These are phyloP conservation scores for Notechis scutatus DNA, from an alignment of 2,113 vertebrate genomes.

Conservation along the genomic window DNA sequence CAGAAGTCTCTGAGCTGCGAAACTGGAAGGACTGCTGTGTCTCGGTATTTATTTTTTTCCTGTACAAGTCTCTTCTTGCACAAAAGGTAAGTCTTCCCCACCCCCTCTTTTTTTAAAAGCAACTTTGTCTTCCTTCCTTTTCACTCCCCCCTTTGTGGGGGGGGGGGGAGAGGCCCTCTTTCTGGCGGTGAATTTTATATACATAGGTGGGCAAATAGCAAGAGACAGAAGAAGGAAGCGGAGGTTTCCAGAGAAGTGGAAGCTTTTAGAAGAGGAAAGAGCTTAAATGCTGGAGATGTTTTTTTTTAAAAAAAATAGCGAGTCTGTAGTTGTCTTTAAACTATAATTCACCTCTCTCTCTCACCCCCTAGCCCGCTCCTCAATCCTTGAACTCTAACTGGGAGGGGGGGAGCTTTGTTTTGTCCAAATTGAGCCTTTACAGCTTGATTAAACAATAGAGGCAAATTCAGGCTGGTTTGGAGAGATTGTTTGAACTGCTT, in stretches of 20 bases:
- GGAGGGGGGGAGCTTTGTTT: not conserved
- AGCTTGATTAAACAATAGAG: not conserved
- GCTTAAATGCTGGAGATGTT: not conserved
- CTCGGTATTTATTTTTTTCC: slow-evolving; percentile 47
- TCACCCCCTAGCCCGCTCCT: not conserved
- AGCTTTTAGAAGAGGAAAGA: slow-evolving; percentile 62
- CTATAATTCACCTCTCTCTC: slow-evolving; percentile 69
- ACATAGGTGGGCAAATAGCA: slow-evolving; percentile 8
- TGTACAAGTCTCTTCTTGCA: slow-evolving; percentile 66
- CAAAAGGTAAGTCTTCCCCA: slow-evolving; percentile 74
- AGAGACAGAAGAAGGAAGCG: slow-evolving; percentile 59
- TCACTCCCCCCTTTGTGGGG: slow-evolving; percentile 8
- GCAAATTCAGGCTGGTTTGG: not conserved
- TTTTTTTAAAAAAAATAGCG: slow-evolving; percentile 28
- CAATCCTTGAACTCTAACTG: not conserved
- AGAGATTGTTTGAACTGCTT: not conserved
- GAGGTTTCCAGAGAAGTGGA: slow-evolving; percentile 62
- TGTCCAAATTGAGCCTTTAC: slow-evolving; percentile 21
- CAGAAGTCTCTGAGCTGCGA: slow-evolving; percentile 53
- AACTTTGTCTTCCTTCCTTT: slow-evolving; percentile 27
- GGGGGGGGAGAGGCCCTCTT: not conserved
- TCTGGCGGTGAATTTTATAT: slow-evolving; percentile 26
- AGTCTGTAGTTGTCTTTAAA: slow-evolving; percentile 60
- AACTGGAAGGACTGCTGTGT: slow-evolving; percentile 54
- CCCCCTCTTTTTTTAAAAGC: slow-evolving; percentile 26